A percentile compares a stretch with the other conserved stretches of the same genome.
Evolutionary conservation across 1,140 invertebrate species (phyloP).

Genomic region (Drosophila nikananu): DNA sequence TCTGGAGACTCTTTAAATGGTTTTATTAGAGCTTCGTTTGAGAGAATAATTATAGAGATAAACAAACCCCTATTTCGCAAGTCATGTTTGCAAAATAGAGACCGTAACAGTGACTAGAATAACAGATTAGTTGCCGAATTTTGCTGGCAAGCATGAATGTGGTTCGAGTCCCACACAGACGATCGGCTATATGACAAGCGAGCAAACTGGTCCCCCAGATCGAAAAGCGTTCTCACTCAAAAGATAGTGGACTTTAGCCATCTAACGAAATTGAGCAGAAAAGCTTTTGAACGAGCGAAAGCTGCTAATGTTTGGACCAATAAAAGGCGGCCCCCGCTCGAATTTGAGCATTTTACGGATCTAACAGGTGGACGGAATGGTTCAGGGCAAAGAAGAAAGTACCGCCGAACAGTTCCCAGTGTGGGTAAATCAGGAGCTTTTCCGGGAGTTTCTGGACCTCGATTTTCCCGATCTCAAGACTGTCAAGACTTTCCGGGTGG

Average conservation of each 20-base stretch:
- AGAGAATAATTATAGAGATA: conserved; percentile 8
- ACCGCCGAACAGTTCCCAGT: conserved; percentile 23
- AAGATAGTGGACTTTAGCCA: conserved; percentile 4
- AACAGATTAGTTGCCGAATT: conserved; percentile 4
- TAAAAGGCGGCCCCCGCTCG: conserved; percentile 14
- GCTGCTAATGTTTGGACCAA: conserved; percentile 1
- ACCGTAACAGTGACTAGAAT: conserved; percentile 8
- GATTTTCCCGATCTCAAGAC: conserved; percentile 53
- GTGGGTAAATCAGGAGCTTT: conserved; percentile 46
- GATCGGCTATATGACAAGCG: neutral
- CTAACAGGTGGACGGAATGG: conserved; percentile 27
- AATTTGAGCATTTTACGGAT: neutral
- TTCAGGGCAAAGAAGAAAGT: conserved; percentile 6
- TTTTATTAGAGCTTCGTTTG: neutral
- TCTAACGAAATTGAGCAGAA: conserved; percentile 21
- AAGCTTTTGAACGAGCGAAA: conserved; percentile 23
- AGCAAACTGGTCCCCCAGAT: conserved; percentile 21
- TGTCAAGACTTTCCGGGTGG: conserved; percentile 45
- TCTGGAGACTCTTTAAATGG: neutral
- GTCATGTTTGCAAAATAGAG: neutral
- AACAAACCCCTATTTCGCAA: conserved; percentile 7
- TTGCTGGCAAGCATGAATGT: neutral
- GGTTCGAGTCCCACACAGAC: neutral
- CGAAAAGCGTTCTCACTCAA: neutral
- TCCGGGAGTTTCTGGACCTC: conserved; percentile 39